Base-by-base conservation (phyloP, 2,888 invertebrate genomes). In the Polydrusus pterygomalis region DNA sequence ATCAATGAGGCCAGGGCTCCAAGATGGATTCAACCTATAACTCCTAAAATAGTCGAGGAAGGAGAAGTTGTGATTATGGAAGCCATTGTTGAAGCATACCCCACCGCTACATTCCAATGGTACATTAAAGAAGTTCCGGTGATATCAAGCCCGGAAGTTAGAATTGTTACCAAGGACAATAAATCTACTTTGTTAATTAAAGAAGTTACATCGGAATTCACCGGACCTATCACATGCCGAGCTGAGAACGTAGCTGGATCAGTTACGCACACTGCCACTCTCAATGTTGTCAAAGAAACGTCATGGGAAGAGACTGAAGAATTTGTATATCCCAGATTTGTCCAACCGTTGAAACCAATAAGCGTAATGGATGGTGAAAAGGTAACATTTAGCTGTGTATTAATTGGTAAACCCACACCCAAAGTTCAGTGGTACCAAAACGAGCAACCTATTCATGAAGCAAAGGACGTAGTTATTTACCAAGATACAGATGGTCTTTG, bases 311-410 rank as follows among this genome's bases (percentile, higher is more conserved):
- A 91, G 81, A 89, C 90, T 0, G 88, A 88, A 63, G 92, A 92
- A 85, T 87, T 92, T 56, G 89, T 89, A 79, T 93, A 95, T 47
- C 98, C 98, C 40, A 90, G 91, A 81, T 95, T 98, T 85, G 88
- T 93, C 20, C 91, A 92, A 83, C 92, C 93, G 77, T 89, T 97
- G 78, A 89, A 92, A 69, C 92, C 95, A 3, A 88, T 93, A 9
- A 91, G 92, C 74, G 93, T 97, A 6, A 96, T 96, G 94, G 97
- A 97, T 85, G 97, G 97, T 68, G 96, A 98, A 83, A 92, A 93
- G 79, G 94, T 95, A 75, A 88, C 91, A 77, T 89, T 96, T 65
- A 91, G 89, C 38, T 96, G 96, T 83, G 89, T 92, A 83, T 92
- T 96, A 10, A 89, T 89, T 70, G 96, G 95, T 30, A 91, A 92